Base-by-base conservation (phyloP, 2,797 vertebrate species). In the Petrocephalus schoutedeni region DNA sequence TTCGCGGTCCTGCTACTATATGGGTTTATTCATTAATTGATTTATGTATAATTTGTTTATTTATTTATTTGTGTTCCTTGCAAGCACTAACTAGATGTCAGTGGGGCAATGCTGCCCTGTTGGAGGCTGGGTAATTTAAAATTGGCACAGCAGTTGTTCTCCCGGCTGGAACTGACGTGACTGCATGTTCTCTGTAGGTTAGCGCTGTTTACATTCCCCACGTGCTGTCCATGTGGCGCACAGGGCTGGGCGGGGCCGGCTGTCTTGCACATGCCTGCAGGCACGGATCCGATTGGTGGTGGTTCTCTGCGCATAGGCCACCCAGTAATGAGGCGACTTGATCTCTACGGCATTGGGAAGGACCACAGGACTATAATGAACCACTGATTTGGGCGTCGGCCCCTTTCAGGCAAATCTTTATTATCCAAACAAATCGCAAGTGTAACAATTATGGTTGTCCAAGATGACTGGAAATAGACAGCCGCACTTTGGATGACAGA, bases 121-220 rank as follows among this genome's bases (percentile, higher is more conserved):
- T 36, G 12, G 36, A 45, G 41, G 71, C 5, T n/a, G 71, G 36
- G 71, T n/a, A 49, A 77, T 49, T 77, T 77, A 7, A 16, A 77
- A 77, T n/a, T 49, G 71, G 36, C 19, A 49, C 36, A 45, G 71
- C 71, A 77, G 71, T 77, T 77, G 71, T 77, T 16, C 32, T 45
- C 9, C 23, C 36, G 19, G 71, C 41, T 77, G 32, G 19, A 77
- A 77, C 16, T n/a, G 14, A 77, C n/a, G 41, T 3, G 71, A 77
- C 41, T 19, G 9, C 32, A n/a, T n/a, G 16, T 77, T 45, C 36
- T 77, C 71, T 49, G 71, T 77, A 49, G 14, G 36, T 77, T 45
- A 77, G n/a, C 41, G 19, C 4, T 80, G 74, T 80, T 80, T 80
- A 80, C 74, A 80, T 80, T 49, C 45, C 74, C 74, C 74, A 80